Conservation (phyloP, 2,113 vertebrate genomes). For the Phrynocephalus versicolor region DNA sequence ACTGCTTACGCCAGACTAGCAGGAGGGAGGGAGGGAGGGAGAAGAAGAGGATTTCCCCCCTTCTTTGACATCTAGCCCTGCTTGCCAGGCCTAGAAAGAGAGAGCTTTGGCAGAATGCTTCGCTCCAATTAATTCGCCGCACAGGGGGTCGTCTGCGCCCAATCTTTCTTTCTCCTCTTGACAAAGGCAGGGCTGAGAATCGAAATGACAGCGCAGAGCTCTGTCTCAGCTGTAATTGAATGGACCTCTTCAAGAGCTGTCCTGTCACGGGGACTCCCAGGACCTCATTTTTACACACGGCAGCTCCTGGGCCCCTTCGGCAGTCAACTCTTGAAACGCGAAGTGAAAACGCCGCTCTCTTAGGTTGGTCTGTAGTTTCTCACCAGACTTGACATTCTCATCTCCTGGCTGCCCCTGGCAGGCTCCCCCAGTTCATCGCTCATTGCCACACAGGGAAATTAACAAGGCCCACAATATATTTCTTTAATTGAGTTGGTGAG, state of each 20-base stretch:
- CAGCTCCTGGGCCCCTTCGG: not conserved
- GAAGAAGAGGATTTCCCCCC: no score
- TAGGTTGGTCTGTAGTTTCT: constrained; percentile 58
- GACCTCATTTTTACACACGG: constrained; percentile 56
- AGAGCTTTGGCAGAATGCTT: not conserved
- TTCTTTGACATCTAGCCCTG: not conserved
- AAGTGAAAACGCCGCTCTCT: constrained; percentile 48
- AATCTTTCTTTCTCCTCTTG: constrained; percentile 20
- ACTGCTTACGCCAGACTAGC: not conserved
- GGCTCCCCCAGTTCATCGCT: constrained; percentile 53
- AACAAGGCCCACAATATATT: constrained; percentile 58
- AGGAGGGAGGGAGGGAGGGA: no score
- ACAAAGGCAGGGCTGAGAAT: rapidly evolving
- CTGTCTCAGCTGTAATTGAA: not conserved
- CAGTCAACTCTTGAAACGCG: not conserved
- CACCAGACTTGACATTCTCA: constrained; percentile 67
- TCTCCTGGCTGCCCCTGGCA: constrained; percentile 61
- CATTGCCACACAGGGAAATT: constrained; percentile 62
- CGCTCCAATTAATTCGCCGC: not conserved
- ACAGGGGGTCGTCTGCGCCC: not conserved
- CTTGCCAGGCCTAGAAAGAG: not conserved
- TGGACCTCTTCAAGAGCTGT: constrained; percentile 50
- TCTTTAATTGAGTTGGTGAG: constrained; percentile 55
- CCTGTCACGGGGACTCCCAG: constrained; percentile 49
- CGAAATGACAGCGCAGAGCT: constrained; percentile 35